phyloP scores from a whole-genome alignment of 35 echinoderm and acorn worm species.

The Lytechinus variegatus region DNA sequence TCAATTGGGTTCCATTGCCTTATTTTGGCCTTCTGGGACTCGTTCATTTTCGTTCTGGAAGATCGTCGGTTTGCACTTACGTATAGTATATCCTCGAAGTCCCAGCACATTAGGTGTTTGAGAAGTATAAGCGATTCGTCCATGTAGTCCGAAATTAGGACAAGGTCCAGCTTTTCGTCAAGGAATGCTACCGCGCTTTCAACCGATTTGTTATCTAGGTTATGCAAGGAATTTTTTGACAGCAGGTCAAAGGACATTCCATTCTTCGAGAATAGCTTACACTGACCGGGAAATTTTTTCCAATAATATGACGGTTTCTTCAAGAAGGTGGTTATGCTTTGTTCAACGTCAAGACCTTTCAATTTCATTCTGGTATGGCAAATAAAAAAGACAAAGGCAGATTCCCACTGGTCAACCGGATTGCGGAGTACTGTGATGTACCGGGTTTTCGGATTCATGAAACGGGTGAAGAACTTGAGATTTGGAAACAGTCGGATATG shows the following conservation, averaged over 20 bases:
- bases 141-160: constrained; percentile 78
- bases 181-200: neutral
- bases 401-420: neutral
- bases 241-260: neutral
- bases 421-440: neutral
- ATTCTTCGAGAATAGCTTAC: neutral
- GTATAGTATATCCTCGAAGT: constrained; percentile 62
- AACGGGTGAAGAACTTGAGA: neutral
- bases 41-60: constrained; percentile 20
- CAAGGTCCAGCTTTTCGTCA: constrained; percentile 58
- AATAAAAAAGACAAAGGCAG: neutral
- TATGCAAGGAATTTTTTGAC: neutral
- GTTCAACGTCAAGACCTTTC: neutral
- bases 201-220: neutral
- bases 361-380: neutral
- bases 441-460: neutral
- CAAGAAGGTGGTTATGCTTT: neutral
- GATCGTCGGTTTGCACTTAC: constrained; percentile 67
- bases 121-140: constrained; percentile 71
- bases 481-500: neutral
- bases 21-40: constrained; percentile 29
- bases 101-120: constrained; percentile 78
- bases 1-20: constrained; percentile 72
- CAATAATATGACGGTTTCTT: neutral
- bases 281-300: neutral